Percentiles rank a stretch among this genome's conserved stretches.
Evolutionary conservation across 2,888 invertebrate genomes (phyloP).

Genomic region (Andrena fulva): DNA sequence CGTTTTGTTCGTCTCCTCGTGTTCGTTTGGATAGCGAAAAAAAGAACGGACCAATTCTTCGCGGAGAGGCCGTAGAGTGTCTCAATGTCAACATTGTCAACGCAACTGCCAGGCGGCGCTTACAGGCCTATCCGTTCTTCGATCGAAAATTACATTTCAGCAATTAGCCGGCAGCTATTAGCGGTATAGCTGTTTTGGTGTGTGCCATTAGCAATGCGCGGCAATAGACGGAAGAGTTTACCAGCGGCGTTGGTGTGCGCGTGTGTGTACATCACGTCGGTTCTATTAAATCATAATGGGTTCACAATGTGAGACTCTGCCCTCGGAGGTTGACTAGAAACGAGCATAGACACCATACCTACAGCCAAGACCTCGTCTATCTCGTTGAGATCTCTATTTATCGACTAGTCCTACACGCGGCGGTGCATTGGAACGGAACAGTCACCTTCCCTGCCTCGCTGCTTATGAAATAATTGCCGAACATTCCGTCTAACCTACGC

Average conservation of each 20-base stretch:
- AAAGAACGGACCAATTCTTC: not conserved
- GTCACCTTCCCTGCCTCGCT: not conserved
- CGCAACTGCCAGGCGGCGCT: slow-evolving; percentile 6
- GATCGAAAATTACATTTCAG: slow-evolving; percentile 70
- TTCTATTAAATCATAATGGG: slow-evolving; percentile 82
- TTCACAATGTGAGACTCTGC: slow-evolving; percentile 80
- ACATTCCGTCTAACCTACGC: not conserved
- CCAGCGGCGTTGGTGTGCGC: slow-evolving; percentile 70
- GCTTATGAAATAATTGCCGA: not conserved
- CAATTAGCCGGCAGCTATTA: slow-evolving; percentile 77
- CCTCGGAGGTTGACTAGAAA: slow-evolving; percentile 74
- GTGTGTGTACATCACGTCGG: slow-evolving; percentile 74
- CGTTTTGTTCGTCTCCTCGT: no score
- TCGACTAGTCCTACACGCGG: slow-evolving; percentile 26
- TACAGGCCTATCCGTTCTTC: slow-evolving; percentile 48
- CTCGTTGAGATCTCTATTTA: slow-evolving; percentile 49
- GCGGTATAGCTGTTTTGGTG: slow-evolving; percentile 73
- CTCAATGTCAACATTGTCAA: not conserved
- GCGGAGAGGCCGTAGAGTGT: not conserved
- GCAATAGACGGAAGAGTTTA: slow-evolving; percentile 75
- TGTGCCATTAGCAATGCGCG: slow-evolving; percentile 74
- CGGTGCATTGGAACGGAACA: no score
- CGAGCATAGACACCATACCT: slow-evolving; percentile 73
- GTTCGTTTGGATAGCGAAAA: no score
- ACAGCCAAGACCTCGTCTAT: slow-evolving; percentile 67